phyloP scores from a whole-genome alignment of 2,113 vertebrate species.

The Chaetops frenatus region DNA sequence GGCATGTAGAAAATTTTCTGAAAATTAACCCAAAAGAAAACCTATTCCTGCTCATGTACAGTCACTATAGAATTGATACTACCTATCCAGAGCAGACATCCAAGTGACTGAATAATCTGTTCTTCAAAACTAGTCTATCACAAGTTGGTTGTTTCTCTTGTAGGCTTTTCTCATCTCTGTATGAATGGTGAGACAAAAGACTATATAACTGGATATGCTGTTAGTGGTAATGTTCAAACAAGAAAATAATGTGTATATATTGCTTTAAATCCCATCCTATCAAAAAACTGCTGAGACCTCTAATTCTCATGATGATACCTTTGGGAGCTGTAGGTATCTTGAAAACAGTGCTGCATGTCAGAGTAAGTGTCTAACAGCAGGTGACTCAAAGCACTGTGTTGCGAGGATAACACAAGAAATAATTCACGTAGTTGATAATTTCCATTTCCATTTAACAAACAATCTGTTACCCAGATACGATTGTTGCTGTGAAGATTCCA shows the following conservation, averaged over 20 bases:
- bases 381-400: background rate
- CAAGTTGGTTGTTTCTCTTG: background rate
- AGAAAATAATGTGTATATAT: background rate
- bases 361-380: background rate
- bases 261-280: background rate
- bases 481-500: background rate
- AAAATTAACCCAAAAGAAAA: background rate
- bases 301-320: background rate
- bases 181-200: background rate
- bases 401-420: background rate
- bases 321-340: conserved; percentile 1
- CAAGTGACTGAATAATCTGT: background rate
- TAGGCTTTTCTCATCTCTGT: background rate
- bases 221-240: background rate
- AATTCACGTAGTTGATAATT: background rate
- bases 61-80: background rate
- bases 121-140: background rate
- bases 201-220: background rate
- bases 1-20: background rate
- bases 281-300: conserved; percentile 14
- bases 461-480: background rate
- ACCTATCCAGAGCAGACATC: background rate
- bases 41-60: background rate
- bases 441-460: conserved; percentile 16
- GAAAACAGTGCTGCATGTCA: background rate